Conservation (phyloP, 2,888 invertebrate genomes). For the Platynereis dumerilii region DNA sequence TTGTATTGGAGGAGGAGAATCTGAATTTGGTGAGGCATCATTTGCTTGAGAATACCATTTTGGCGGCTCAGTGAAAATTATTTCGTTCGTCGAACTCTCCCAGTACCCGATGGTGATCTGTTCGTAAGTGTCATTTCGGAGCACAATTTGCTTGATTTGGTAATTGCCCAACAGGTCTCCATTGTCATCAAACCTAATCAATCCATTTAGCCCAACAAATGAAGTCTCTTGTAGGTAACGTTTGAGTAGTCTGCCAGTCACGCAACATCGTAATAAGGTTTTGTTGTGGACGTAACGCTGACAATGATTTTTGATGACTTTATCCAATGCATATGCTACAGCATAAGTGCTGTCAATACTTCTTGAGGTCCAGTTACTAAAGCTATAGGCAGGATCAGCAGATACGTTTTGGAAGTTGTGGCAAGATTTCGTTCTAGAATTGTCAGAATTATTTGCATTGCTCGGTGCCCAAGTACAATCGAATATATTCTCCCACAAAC, state of each 20-base stretch:
- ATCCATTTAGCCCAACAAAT: neutral
- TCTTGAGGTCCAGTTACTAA: neutral
- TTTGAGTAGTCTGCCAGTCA: conserved; percentile 1
- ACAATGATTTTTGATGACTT: neutral
- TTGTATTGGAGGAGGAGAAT: no score
- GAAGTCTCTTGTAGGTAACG: neutral
- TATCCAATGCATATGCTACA: neutral
- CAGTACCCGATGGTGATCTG: neutral
- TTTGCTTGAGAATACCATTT: neutral
- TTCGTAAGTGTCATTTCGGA: neutral
- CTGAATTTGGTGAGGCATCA: no score
- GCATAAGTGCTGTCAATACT: neutral
- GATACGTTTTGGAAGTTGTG: neutral
- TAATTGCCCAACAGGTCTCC: neutral
- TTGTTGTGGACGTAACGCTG: neutral
- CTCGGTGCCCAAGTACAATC: neutral
- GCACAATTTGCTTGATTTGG: neutral
- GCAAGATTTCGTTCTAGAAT: no score
- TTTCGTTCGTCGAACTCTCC: neutral
- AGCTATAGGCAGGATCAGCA: neutral
- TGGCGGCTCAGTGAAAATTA: neutral
- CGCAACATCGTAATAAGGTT: conserved; percentile 2
- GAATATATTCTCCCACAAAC: neutral
- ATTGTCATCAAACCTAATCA: neutral
- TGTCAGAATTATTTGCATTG: neutral